Conservation (phyloP, 1,140 invertebrate genomes). For the Tenebrio molitor region DNA sequence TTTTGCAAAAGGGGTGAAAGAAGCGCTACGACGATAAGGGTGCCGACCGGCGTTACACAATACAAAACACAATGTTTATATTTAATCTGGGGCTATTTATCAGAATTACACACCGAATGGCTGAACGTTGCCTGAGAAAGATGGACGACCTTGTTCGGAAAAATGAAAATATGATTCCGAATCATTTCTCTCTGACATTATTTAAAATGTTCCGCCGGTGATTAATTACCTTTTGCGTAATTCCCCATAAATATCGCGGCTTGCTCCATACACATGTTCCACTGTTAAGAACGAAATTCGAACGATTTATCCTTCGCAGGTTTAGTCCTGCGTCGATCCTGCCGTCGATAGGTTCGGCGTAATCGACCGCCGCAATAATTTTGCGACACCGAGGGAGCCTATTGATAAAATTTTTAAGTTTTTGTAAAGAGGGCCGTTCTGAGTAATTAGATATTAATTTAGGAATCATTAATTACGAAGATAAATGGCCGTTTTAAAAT, state of each 20-base stretch:
- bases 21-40: conserved; percentile 21
- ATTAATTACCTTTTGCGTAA: conserved; percentile 54
- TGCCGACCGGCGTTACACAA: conserved; percentile 20
- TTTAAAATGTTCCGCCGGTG: conserved; percentile 52
- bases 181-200: conserved; percentile 56
- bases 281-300: conserved; percentile 35
- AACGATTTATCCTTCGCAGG: conserved; percentile 48
- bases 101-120: conserved; percentile 53
- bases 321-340: conserved; percentile 28
- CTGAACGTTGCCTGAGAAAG: conserved; percentile 49
- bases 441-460: conserved; percentile 63
- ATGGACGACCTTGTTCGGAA: conserved; percentile 53
- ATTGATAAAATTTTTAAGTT: conserved; percentile 18
- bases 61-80: conserved; percentile 50
- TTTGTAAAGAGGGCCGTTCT: conserved; percentile 47
- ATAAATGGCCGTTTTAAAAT: conserved; percentile 62
- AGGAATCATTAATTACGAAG: conserved; percentile 62
- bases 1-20: conserved; percentile 43
- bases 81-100: conserved; percentile 56
- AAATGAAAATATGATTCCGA: conserved; percentile 59
- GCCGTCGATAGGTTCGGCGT: not conserved
- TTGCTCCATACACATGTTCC: conserved; percentile 45
- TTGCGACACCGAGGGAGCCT: not conserved
- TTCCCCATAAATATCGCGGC: conserved; percentile 51
- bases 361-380: no score